phyloP scores from a whole-genome alignment of 1,140 invertebrate genomes.

The Cheumatopsyche charites region DNA sequence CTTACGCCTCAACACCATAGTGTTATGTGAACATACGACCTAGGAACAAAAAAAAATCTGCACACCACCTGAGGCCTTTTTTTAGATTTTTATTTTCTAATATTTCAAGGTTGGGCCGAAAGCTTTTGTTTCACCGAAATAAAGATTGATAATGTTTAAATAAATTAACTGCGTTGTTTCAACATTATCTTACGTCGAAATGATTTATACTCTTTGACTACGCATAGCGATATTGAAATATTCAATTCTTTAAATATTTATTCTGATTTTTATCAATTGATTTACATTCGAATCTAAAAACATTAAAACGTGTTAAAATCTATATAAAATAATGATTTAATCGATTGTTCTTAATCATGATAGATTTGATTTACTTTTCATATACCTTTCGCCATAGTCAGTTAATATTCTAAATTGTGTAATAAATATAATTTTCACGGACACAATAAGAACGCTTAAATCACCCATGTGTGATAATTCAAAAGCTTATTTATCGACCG shows the following conservation, averaged over 20 bases:
- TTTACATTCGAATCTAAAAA: no score
- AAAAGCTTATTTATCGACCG: conserved; percentile 9
- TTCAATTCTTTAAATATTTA: conserved; percentile 7
- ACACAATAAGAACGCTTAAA: neutral
- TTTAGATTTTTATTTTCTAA: neutral
- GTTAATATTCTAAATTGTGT: neutral
- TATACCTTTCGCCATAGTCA: neutral
- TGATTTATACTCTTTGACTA: conserved; percentile 17
- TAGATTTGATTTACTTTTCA: neutral
- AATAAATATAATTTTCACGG: conserved; percentile 4
- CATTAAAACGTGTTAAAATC: no score
- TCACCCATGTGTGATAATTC: neutral
- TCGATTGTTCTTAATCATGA: no score
- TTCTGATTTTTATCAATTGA: neutral
- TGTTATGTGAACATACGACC: neutral
- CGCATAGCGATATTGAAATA: conserved; percentile 2
- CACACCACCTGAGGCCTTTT: neutral
- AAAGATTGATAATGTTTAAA: conserved; percentile 7
- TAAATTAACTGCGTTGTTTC: conserved; percentile 4
- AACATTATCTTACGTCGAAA: conserved; percentile 1
- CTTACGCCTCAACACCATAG: neutral
- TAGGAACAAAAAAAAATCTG: conserved; percentile 2
- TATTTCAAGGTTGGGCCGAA: conserved; percentile 1
- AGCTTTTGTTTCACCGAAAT: conserved; percentile 18
- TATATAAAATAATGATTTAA: no score